Evolutionary conservation across 1,140 invertebrate species (phyloP).

Genomic region (Zelostemma sp.): DNA sequence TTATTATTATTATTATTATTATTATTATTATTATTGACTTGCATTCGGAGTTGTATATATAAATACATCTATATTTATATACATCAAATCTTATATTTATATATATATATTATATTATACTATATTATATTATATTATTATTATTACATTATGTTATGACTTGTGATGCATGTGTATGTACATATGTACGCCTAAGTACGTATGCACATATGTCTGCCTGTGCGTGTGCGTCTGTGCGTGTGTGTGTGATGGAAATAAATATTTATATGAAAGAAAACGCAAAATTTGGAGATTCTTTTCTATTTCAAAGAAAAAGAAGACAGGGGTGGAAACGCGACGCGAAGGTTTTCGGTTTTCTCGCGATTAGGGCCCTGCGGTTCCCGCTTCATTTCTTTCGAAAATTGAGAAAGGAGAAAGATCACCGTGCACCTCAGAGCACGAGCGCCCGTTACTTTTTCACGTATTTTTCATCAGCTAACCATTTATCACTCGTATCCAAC

Average conservation of each 20-base stretch:
- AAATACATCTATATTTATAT: conserved; percentile 45
- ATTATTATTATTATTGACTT: too few species aligned
- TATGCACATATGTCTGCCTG: conserved; percentile 19
- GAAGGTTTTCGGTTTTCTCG: conserved; percentile 48
- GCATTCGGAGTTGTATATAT: conserved; percentile 45
- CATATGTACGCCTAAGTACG: neutral
- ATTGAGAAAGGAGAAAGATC: conserved; percentile 12
- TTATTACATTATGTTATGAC: conserved; percentile 30
- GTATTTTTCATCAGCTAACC: conserved; percentile 20
- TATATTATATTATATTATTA: conserved; percentile 23
- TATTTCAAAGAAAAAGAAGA: conserved; percentile 43
- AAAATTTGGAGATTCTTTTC: conserved; percentile 39
- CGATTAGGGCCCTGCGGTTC: neutral
- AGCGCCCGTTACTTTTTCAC: conserved; percentile 22
- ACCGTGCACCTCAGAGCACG: conserved; percentile 10
- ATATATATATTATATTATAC: conserved; percentile 41
- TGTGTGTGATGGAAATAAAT: conserved; percentile 58
- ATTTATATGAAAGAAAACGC: conserved; percentile 61
- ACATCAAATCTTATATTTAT: too few species aligned
- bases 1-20: too few species aligned
- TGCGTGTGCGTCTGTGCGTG: too few species aligned
- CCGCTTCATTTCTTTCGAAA: conserved; percentile 7
- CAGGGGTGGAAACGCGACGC: conserved; percentile 64
- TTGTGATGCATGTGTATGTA: conserved; percentile 35
- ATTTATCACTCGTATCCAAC: neutral